Conservation (phyloP, 2,888 invertebrate species). For the Anthoptus insignis region DNA sequence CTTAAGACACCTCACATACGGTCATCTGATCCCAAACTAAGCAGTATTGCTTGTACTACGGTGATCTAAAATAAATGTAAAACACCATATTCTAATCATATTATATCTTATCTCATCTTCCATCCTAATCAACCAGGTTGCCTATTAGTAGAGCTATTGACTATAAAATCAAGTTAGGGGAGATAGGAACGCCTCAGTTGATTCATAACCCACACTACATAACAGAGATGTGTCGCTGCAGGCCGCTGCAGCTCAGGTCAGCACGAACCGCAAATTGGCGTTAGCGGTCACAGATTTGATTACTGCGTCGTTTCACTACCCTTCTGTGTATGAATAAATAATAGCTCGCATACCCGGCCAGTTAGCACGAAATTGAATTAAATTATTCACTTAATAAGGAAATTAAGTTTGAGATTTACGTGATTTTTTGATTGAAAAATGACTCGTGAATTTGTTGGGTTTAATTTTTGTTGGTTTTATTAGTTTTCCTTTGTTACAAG, state of each 20-base stretch:
- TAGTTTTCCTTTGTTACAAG: too few relatives aligned
- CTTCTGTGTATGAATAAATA: constrained; percentile 33
- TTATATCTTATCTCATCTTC: too few relatives aligned
- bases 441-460: too few relatives aligned
- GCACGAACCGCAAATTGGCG: constrained; percentile 56
- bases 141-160: not conserved
- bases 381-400: not conserved
- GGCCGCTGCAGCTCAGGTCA: not conserved
- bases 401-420: not conserved
- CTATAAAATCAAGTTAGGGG: not conserved
- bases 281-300: constrained; percentile 57
- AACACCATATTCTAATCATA: too few relatives aligned
- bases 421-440: too few relatives aligned
- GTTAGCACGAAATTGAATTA: constrained; percentile 3
- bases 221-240: not conserved
- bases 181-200: not conserved
- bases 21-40: too few relatives aligned
- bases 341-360: constrained; percentile 14
- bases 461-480: too few relatives aligned
- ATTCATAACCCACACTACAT: not conserved
- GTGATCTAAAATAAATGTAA: too few relatives aligned
- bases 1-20: too few relatives aligned
- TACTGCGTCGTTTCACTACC: constrained; percentile 50
- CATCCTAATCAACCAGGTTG: too few relatives aligned
- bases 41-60: too few relatives aligned